These are phyloP conservation scores for Trichogramma pretiosum DNA, from an alignment of 1,140 invertebrate species.

Conservation along the genomic window DNA sequence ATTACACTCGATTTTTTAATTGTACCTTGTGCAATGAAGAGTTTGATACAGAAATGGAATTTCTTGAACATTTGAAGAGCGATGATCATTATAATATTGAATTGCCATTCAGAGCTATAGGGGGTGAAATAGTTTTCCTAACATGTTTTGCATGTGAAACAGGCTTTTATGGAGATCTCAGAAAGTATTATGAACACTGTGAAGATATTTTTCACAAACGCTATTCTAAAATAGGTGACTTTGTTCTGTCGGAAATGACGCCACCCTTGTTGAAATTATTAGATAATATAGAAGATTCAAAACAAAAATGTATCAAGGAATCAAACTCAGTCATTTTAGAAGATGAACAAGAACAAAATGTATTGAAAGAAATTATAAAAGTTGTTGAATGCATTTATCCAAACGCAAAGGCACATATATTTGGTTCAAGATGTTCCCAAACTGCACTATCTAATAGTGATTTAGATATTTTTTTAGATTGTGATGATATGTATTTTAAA, in stretches of 20 bases:
- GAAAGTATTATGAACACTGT: constrained; percentile 20
- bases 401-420: constrained; percentile 32
- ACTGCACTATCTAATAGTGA: constrained; percentile 40
- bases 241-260: constrained; percentile 13
- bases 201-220: constrained; percentile 18
- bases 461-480: constrained; percentile 46
- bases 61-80: constrained; percentile 20
- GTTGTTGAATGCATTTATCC: constrained; percentile 16
- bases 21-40: constrained; percentile 17
- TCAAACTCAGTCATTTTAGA: constrained; percentile 9
- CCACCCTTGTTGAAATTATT: constrained; percentile 15
- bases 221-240: constrained; percentile 14
- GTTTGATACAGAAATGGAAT: constrained; percentile 15
- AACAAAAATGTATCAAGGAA: constrained; percentile 8
- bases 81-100: constrained; percentile 5
- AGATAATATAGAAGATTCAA: constrained; percentile 9
- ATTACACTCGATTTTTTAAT: constrained; percentile 21
- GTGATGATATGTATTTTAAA: constrained; percentile 18
- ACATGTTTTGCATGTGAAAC: constrained; percentile 24
- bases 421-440: constrained; percentile 44
- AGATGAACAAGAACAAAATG: constrained; percentile 3
- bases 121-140: constrained; percentile 13
- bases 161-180: constrained; percentile 20
- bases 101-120: neutral
- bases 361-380: constrained; percentile 23